phyloP scores from a whole-genome alignment of 1,140 invertebrate species.

The Chironomus striatipennis region DNA sequence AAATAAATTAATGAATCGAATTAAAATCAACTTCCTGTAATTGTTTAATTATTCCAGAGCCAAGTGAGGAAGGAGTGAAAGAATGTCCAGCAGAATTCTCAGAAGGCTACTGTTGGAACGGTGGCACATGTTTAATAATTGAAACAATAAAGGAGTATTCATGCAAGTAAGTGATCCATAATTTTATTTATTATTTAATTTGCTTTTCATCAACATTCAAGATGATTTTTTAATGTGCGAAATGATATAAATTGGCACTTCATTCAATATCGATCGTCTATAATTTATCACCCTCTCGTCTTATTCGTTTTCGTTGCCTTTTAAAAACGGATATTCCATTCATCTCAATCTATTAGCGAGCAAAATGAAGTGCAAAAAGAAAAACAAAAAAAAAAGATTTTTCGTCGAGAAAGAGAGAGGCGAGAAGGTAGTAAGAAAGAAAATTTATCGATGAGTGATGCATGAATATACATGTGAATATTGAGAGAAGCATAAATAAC shows the following conservation, averaged over 20 bases:
- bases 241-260: not conserved
- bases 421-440: not conserved
- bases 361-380: not conserved
- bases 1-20: too few species aligned
- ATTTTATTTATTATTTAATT: not conserved
- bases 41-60: not conserved
- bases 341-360: not conserved
- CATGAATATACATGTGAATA: conserved; percentile 1
- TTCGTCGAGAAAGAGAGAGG: not conserved
- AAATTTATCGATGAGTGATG: conserved; percentile 19
- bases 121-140: conserved; percentile 71
- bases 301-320: not conserved
- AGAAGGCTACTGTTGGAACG: conserved; percentile 64
- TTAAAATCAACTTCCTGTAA: too few species aligned
- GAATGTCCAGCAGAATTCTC: conserved; percentile 33
- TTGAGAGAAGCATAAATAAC: conserved; percentile 18
- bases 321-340: not conserved
- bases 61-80: conserved; percentile 27
- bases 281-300: not conserved
- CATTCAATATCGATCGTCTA: conserved; percentile 7
- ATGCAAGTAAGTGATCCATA: conserved; percentile 58
- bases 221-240: not conserved
- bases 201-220: too few species aligned
- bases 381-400: not conserved
- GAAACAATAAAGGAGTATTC: conserved; percentile 64